Conservation (phyloP, 2,113 vertebrate genomes). For the Pterophyllum scalare region DNA sequence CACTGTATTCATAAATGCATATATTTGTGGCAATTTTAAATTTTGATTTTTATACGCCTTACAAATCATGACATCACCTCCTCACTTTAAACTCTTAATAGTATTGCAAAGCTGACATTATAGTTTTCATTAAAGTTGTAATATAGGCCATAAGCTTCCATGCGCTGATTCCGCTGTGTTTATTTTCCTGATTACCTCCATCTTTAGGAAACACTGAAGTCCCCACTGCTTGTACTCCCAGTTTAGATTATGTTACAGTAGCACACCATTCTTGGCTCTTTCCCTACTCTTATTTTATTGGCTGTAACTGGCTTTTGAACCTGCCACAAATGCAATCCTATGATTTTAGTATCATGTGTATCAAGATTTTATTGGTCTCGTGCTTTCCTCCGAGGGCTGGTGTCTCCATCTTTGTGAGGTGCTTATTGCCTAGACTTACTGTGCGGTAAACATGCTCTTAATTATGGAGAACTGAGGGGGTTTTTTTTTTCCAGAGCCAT, state of each 20-base stretch:
- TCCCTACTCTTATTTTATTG: not conserved
- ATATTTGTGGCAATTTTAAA: not conserved
- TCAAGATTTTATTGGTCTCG: not conserved
- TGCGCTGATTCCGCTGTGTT: not conserved
- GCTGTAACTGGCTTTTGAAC: conserved; percentile 5
- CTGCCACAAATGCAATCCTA: not conserved
- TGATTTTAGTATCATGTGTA: not conserved
- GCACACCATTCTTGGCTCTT: not conserved
- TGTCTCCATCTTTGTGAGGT: conserved; percentile 1
- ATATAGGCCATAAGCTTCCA: not conserved
- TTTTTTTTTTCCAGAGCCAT: conserved; percentile 20
- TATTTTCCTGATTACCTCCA: not conserved
- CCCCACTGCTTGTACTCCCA: not conserved
- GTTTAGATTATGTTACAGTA: not conserved
- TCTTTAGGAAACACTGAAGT: not conserved
- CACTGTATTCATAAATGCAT: too few species aligned
- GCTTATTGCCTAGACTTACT: conserved; percentile 5
- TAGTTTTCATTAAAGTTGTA: not conserved
- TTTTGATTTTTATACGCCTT: not conserved
- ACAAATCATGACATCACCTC: not conserved
- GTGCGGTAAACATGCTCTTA: conserved; percentile 50
- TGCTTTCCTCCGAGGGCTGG: not conserved
- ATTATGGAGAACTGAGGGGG: conserved; percentile 38
- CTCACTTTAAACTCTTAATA: not conserved
- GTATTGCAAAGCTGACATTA: not conserved